A percentile compares a stretch with the other conserved stretches of the same genome.
Evolutionary conservation across 2,888 invertebrate genomes (phyloP).

Genomic region (Ommatoiulus sabulosus): DNA sequence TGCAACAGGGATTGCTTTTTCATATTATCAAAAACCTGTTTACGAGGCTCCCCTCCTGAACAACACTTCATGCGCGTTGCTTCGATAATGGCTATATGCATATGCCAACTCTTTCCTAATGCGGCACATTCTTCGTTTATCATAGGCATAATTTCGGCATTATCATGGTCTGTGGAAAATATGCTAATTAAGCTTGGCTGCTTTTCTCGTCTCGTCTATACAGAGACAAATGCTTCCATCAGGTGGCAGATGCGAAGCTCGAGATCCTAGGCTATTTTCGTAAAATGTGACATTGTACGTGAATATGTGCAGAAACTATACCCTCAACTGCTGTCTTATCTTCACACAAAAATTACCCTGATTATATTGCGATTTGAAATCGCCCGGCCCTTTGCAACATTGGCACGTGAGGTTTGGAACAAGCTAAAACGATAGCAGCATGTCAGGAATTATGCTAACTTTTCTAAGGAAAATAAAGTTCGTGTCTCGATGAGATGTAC

Average conservation of each 20-base stretch:
- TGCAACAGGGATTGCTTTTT: constrained; percentile 37
- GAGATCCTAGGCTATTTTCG: too few relatives aligned
- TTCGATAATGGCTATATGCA: background rate
- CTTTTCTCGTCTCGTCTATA: background rate
- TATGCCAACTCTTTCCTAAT: constrained; percentile 4
- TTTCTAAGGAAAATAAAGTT: too few relatives aligned
- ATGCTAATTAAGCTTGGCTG: background rate
- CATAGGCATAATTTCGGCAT: background rate
- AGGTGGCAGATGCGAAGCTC: background rate
- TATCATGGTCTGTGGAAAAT: constrained; percentile 9
- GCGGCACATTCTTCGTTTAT: constrained; percentile 45
- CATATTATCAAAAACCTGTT: constrained; percentile 47
- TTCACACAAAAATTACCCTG: too few relatives aligned
- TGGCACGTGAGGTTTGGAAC: too few relatives aligned
- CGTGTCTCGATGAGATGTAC: too few relatives aligned
- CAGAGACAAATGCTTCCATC: background rate
- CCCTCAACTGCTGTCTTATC: too few relatives aligned
- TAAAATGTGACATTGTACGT: too few relatives aligned
- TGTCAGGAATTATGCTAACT: too few relatives aligned
- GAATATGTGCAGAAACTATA: too few relatives aligned
- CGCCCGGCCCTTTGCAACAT: too few relatives aligned
- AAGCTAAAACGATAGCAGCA: too few relatives aligned
- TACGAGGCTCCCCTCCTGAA: constrained; percentile 31
- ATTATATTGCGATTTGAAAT: too few relatives aligned
- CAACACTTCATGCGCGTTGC: background rate